Evolutionary conservation across 2,888 invertebrate genomes (phyloP), one percentile per base, ranked within the genome.

Genomic region (Acanthosepion lycidas): DNA sequence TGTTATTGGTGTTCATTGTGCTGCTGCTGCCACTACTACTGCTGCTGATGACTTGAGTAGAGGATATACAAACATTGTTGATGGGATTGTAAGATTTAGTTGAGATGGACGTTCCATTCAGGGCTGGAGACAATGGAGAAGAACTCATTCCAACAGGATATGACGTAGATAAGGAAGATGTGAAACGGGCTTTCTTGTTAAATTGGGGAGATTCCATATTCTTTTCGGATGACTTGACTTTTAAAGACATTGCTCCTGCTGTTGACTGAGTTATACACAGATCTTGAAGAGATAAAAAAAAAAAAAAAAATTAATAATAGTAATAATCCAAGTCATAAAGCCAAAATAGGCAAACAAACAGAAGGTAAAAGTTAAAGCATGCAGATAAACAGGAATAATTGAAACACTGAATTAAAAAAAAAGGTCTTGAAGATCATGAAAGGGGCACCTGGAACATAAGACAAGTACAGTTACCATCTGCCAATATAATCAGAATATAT

Each of bases 1-100:
- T 92, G 23, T 95, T 94, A 28, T 55, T 94, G n/a, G 94, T 55
- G 94, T 93, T 95, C 1, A 94, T 12, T 59, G 94, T 94, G 18
- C 91, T 91, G 23, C 48, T 48, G 26, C 51, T 55, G 48, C 93
- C n/a, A 20, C 59, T 92, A 9, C 51, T 23, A n/a, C 28, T 23
- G n/a, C 28, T 42, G 28, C 42, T 59, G 42, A 9, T 53, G 28
- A 48, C 26, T 64, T n/a, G n/a, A 4, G 55, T 18, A n/a, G 94
- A 59, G 23, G 59, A 59, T 78, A n/a, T 9, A 12, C n/a, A n/a
- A 78, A n/a, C 12, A 78, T n/a, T 78, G 28, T 94, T 49, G 78
- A 64, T 20, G n/a, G 42, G 55, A 48, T 26, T 94, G 94, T 94
- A 26, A 94, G 94, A 28, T 94, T 94, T 51, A 94, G 42, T 3